These are phyloP conservation scores for Merluccius polli DNA, from an alignment of 2,797 vertebrate species.

Conservation along the genomic window DNA sequence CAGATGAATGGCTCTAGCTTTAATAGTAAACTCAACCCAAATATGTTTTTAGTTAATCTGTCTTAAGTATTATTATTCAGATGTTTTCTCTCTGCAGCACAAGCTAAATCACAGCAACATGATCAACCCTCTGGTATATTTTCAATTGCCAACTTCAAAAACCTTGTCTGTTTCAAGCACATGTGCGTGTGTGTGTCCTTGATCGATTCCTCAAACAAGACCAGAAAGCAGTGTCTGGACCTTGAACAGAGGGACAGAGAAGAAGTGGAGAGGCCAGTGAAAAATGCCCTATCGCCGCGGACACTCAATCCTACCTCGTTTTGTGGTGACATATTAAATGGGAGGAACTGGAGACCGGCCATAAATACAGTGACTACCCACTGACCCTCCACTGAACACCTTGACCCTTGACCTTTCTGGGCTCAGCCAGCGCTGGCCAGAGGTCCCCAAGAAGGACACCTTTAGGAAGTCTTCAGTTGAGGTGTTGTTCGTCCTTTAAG, in stretches of 20 bases:
- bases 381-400: slow-evolving; percentile 44
- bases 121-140: not conserved
- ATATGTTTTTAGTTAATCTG: too few relatives aligned
- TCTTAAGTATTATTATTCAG: too few relatives aligned
- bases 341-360: slow-evolving; percentile 28
- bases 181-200: slow-evolving; percentile 39
- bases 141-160: not conserved
- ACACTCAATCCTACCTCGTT: slow-evolving; percentile 69
- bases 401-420: slow-evolving; percentile 46
- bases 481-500: not conserved
- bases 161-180: slow-evolving; percentile 20
- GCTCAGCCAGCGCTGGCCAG: not conserved
- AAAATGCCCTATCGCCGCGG: slow-evolving; percentile 67
- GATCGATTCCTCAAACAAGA: slow-evolving; percentile 36
- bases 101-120: not conserved
- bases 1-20: not conserved
- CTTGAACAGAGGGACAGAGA: slow-evolving; percentile 46
- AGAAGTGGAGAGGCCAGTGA: slow-evolving; percentile 51
- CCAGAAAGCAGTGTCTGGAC: slow-evolving; percentile 44
- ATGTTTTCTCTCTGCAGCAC: too few relatives aligned
- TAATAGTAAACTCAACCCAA: too few relatives aligned
- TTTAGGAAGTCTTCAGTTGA: not conserved
- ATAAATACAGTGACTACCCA: slow-evolving; percentile 62
- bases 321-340: slow-evolving; percentile 63
- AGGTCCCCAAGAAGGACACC: not conserved